These are phyloP conservation scores for Gymnoscopelus braueri DNA, from an alignment of 2,797 vertebrate species.

Conservation along the genomic window DNA sequence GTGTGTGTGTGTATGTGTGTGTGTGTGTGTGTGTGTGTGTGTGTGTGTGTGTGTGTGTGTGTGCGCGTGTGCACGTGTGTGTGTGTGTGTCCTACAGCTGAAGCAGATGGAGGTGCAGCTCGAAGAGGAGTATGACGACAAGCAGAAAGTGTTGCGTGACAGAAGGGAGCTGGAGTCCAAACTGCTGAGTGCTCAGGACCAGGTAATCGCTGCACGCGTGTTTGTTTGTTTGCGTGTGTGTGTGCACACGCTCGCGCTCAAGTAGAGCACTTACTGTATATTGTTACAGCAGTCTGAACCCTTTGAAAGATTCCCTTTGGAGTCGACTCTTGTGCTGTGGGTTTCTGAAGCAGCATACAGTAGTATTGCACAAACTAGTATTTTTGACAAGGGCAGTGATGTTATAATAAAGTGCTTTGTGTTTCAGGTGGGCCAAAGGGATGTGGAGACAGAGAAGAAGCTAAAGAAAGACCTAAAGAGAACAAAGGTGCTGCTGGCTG, in stretches of 20 bases:
- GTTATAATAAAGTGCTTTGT: constrained; percentile 41
- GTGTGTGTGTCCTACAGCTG: constrained; percentile 79
- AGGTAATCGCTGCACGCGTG: constrained; percentile 79
- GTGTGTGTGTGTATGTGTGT: constrained; percentile 49
- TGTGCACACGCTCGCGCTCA: constrained; percentile 4
- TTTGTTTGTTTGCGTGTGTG: constrained; percentile 44
- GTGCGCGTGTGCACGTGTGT: constrained; percentile 42
- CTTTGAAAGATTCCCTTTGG: too few species aligned
- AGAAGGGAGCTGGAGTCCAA: constrained; percentile 93
- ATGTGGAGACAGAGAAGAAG: constrained; percentile 94
- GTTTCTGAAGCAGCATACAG: constrained; percentile 40
- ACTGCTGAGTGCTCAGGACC: constrained; percentile 87
- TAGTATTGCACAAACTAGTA: constrained; percentile 22
- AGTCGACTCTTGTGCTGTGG: not conserved
- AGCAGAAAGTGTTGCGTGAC: constrained; percentile 95
- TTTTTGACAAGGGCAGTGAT: not conserved
- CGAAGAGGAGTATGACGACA: constrained; percentile 96
- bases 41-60: constrained; percentile 41
- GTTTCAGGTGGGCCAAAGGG: constrained; percentile 89
- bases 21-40: constrained; percentile 48
- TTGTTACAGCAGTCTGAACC: too few species aligned
- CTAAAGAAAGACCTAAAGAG: constrained; percentile 95
- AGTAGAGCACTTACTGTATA: too few species aligned
- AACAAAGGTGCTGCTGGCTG: constrained; percentile 95
- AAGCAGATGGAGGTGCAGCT: constrained; percentile 97